Conservation (phyloP, 2,113 vertebrate genomes). For the Bagarius yarrelli region DNA sequence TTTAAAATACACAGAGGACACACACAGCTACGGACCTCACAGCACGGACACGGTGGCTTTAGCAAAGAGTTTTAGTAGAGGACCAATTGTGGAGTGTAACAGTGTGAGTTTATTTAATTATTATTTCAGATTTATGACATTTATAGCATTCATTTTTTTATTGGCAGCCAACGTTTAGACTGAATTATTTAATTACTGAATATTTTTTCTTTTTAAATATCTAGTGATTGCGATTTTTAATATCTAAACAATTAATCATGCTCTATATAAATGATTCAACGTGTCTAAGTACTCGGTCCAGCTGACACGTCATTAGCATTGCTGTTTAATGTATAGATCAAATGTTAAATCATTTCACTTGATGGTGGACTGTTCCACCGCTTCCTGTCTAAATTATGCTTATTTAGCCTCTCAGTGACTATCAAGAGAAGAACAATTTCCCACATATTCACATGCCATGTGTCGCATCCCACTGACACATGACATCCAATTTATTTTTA, state of each 20-base stretch:
- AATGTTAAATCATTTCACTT: not conserved
- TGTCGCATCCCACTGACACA: not conserved
- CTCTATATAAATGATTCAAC: not conserved
- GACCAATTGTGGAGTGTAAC: not conserved
- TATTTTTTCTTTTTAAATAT: not conserved
- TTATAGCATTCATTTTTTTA: not conserved
- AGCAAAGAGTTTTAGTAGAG: not conserved
- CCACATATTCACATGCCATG: not conserved
- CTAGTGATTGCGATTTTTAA: no score
- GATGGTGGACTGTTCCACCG: not conserved
- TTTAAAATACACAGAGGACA: conserved; percentile 43
- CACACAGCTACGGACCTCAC: not conserved
- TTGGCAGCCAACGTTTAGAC: no score
- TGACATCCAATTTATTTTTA: not conserved
- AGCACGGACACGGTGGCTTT: not conserved
- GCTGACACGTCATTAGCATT: no score
- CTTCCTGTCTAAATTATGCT: not conserved
- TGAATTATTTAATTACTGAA: not conserved
- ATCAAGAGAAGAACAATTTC: not conserved
- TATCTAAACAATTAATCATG: not conserved
- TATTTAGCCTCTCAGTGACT: not conserved
- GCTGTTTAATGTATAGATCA: not conserved
- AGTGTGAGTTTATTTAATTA: conserved; percentile 36
- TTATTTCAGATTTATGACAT: not conserved
- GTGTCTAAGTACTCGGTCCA: not conserved